phyloP scores from a whole-genome alignment of 2,113 vertebrate genomes.

The Boulengeromyrus knoepffleri region DNA sequence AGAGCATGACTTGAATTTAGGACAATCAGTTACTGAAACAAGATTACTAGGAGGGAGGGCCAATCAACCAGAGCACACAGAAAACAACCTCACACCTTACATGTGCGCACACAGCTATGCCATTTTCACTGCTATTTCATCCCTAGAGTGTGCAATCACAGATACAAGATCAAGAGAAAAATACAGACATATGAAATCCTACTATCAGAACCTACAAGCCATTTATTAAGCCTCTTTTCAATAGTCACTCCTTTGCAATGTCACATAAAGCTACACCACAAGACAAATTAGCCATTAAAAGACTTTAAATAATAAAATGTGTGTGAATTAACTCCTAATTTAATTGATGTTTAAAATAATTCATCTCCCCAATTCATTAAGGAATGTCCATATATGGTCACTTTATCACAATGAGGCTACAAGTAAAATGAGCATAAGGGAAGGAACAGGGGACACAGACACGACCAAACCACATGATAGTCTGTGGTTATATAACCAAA shows the following conservation, averaged over 20 bases:
- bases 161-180: neutral
- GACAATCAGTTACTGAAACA: neutral
- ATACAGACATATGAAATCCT: neutral
- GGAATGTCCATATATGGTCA: neutral
- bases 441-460: neutral
- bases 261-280: neutral
- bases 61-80: neutral
- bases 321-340: neutral
- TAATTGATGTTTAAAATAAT: neutral
- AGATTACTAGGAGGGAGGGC: neutral
- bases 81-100: neutral
- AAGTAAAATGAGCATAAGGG: neutral
- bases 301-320: neutral
- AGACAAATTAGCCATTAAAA: neutral
- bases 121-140: neutral
- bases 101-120: neutral
- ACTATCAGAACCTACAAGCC: neutral
- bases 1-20: constrained; percentile 10
- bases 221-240: neutral
- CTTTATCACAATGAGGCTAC: neutral
- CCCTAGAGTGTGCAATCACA: neutral
- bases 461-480: neutral
- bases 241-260: neutral
- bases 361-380: neutral
- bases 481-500: neutral